Percentiles rank a stretch among this genome's conserved stretches.
Evolutionary conservation across 1,140 invertebrate species (phyloP).

Genomic region (Hylyphantes graminicola): DNA sequence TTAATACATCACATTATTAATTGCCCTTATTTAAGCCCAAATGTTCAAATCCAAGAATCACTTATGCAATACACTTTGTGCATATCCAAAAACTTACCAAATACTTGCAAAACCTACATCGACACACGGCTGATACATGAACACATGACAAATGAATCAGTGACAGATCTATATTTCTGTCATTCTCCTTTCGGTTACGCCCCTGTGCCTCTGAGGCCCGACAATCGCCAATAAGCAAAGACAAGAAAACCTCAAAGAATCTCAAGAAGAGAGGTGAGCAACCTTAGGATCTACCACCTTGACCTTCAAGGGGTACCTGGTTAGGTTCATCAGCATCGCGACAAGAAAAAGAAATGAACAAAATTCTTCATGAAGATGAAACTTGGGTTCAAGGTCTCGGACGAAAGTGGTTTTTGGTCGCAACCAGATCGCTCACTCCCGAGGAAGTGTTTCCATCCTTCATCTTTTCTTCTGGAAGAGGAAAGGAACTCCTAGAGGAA

Average conservation of each 20-base stretch:
- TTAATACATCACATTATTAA: too few relatives aligned
- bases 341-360: neutral
- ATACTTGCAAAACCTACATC: too few relatives aligned
- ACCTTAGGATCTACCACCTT: constrained; percentile 32
- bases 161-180: too few relatives aligned
- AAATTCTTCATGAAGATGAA: constrained; percentile 32
- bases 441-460: neutral
- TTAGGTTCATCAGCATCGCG: constrained; percentile 37
- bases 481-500: neutral
- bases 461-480: neutral
- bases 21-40: too few relatives aligned
- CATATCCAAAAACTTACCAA: too few relatives aligned
- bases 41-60: too few relatives aligned
- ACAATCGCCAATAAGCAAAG: constrained; percentile 1
- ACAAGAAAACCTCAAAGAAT: constrained; percentile 17
- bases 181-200: neutral
- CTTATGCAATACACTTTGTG: too few relatives aligned
- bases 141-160: too few relatives aligned
- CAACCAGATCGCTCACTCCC: neutral
- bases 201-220: neutral
- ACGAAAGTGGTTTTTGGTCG: constrained; percentile 34
- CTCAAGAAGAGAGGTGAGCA: constrained; percentile 35
- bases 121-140: too few relatives aligned
- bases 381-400: constrained; percentile 47
- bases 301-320: constrained; percentile 51